phyloP scores from a whole-genome alignment of 2,113 vertebrate species.

The Amazona guildingii region DNA sequence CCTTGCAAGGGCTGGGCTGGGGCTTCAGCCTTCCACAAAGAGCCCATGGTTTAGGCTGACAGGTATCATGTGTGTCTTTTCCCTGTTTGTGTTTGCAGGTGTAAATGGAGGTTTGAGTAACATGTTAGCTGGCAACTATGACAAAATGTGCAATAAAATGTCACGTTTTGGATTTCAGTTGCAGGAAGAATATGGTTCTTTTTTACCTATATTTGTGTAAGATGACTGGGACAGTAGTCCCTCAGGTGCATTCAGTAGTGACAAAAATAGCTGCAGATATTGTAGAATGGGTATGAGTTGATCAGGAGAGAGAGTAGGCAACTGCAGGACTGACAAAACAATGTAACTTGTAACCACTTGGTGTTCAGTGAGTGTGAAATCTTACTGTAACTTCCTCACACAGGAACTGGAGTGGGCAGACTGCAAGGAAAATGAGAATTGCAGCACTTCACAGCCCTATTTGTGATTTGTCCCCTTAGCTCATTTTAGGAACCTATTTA shows the following conservation, averaged over 20 bases:
- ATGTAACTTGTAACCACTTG: not conserved
- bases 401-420: not conserved
- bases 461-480: not conserved
- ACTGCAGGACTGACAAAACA: not conserved
- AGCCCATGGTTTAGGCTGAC: not conserved
- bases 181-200: not conserved
- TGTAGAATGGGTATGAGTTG: not conserved
- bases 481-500: not conserved
- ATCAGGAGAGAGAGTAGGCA: not conserved
- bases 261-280: not conserved
- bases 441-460: not conserved
- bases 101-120: not conserved
- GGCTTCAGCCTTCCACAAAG: accelerated
- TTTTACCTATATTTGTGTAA: not conserved
- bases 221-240: not conserved
- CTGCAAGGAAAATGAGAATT: not conserved
- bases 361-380: not conserved
- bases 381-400: not conserved
- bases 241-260: not conserved
- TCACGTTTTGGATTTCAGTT: not conserved
- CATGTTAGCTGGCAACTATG: not conserved
- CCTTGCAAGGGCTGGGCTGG: not conserved
- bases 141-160: not conserved
- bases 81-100: not conserved
- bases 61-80: not conserved